phyloP scores from a whole-genome alignment of 2,888 invertebrate species.

The Antitype chi region DNA sequence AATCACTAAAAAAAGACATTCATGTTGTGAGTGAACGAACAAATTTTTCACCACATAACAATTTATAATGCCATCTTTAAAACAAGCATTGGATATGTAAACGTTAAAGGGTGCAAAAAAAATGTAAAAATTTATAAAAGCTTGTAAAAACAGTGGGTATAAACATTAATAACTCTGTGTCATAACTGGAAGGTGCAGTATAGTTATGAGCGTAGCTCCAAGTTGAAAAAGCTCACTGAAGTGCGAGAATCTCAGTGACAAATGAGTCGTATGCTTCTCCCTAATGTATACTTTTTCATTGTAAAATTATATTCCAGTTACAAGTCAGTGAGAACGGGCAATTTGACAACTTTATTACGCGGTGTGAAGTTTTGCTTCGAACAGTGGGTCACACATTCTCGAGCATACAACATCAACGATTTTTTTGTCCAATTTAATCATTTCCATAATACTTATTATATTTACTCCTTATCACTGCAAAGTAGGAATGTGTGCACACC shows the following conservation, averaged over 20 bases:
- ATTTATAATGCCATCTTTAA: no score
- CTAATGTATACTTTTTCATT: constrained; percentile 11
- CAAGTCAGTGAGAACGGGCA: not conserved
- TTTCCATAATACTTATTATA: not conserved
- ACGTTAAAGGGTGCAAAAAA: not conserved
- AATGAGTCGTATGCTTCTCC: constrained; percentile 12
- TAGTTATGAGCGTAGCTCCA: not conserved
- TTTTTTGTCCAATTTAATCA: not conserved
- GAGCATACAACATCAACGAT: not conserved
- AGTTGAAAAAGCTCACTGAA: constrained; percentile 5
- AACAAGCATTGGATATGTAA: not conserved
- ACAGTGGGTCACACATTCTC: not conserved
- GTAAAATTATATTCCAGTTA: constrained; percentile 25
- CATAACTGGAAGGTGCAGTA: not conserved
- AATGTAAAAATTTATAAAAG: not conserved
- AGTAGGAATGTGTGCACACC: constrained; percentile 32
- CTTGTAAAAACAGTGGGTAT: no score
- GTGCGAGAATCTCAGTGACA: constrained; percentile 23
- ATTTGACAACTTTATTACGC: not conserved
- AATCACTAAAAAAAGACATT: no score
- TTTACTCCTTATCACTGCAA: not conserved
- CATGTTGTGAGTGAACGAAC: not conserved
- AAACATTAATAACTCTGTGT: constrained; percentile 7
- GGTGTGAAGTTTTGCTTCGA: not conserved
- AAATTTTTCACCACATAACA: not conserved